Evolutionary conservation across 2,113 vertebrate species (phyloP).

Genomic region (Melanotaenia duboulayi): DNA sequence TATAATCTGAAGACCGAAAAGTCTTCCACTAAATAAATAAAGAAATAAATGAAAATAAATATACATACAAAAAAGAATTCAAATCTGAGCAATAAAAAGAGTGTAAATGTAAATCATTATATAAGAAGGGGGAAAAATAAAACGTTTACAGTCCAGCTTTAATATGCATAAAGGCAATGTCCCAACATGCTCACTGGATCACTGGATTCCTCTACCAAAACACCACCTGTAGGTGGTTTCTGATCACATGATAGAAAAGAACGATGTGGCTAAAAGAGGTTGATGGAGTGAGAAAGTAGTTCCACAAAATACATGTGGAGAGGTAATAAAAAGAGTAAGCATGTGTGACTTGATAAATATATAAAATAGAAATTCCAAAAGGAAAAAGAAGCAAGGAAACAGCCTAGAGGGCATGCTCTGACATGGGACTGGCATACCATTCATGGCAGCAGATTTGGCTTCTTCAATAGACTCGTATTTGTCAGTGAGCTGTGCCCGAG

Average conservation of each 20-base stretch:
- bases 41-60: no score
- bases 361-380: not conserved
- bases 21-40: no score
- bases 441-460: slow-evolving; percentile 95
- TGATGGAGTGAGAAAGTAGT: not conserved
- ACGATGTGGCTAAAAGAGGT: slow-evolving; percentile 1
- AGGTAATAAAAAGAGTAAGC: not conserved
- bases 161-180: slow-evolving; percentile 51
- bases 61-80: not conserved
- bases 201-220: slow-evolving; percentile 51
- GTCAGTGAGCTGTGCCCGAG: slow-evolving; percentile 94
- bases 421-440: slow-evolving; percentile 83
- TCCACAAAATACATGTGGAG: not conserved
- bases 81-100: not conserved
- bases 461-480: slow-evolving; percentile 98
- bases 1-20: no score
- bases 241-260: slow-evolving; percentile 18
- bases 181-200: slow-evolving; percentile 53
- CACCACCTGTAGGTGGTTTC: slow-evolving; percentile 33
- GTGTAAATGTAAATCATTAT: no score
- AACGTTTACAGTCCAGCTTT: slow-evolving; percentile 10
- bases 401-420: slow-evolving; percentile 15
- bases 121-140: no score
- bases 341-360: not conserved
- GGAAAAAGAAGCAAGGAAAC: not conserved